Evolutionary conservation across 2,888 invertebrate species (phyloP).

Genomic region (Globia sparganii): DNA sequence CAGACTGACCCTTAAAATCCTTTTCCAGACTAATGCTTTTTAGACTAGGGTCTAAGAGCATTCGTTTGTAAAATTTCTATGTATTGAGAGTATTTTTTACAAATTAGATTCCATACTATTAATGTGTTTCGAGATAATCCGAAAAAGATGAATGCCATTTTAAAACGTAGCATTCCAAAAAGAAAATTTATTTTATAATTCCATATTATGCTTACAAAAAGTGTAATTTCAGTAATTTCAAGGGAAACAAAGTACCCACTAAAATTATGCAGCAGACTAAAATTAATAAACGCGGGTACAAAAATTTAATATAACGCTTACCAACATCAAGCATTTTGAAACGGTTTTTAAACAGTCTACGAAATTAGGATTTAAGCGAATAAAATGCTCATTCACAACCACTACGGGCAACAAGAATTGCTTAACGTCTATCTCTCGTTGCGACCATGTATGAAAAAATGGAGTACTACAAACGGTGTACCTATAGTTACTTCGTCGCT

Average conservation of each 20-base stretch:
- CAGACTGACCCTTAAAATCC: constrained; percentile 39
- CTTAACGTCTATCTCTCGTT: not conserved
- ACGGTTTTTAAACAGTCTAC: constrained; percentile 27
- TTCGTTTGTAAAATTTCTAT: constrained; percentile 34
- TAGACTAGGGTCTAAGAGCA: constrained; percentile 6
- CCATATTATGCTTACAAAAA: constrained; percentile 9
- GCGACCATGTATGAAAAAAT: not conserved
- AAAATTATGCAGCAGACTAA: constrained; percentile 40
- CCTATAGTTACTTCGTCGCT: not conserved
- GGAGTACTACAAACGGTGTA: not conserved
- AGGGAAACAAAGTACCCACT: constrained; percentile 34
- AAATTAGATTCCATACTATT: constrained; percentile 7
- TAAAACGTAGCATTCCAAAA: not conserved
- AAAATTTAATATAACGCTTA: constrained; percentile 43
- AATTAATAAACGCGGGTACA: constrained; percentile 42
- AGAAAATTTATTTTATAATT: not conserved
- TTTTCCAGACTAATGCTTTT: constrained; percentile 35
- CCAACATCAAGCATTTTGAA: constrained; percentile 19
- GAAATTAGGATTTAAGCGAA: constrained; percentile 31
- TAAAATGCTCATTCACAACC: constrained; percentile 21
- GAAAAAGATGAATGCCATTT: not conserved
- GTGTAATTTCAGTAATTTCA: constrained; percentile 23
- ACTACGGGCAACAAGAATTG: constrained; percentile 7
- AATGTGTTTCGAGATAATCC: constrained; percentile 21
- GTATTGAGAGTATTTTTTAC: constrained; percentile 14